Evolutionary conservation across 2,113 vertebrate species (phyloP).

Genomic region (Trogon surrucura): DNA sequence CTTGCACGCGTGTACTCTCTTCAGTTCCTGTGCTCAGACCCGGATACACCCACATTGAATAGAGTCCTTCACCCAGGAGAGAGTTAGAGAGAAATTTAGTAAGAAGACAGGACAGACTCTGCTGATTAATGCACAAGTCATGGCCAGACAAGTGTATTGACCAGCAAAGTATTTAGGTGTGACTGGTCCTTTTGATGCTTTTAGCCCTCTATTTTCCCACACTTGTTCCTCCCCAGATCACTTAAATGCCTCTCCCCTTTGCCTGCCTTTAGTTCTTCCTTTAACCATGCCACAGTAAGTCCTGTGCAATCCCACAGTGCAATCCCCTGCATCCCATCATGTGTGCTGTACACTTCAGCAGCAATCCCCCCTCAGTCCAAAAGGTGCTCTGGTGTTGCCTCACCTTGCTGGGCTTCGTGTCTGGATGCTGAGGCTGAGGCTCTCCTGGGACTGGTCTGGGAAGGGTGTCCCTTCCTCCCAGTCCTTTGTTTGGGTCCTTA

Average conservation of each 20-base stretch:
- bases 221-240: not conserved
- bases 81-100: not conserved
- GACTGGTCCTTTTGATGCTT: not conserved
- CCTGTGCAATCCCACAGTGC: not conserved
- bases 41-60: not conserved
- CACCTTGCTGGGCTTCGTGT: not conserved
- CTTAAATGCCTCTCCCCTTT: not conserved
- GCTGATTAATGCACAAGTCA: not conserved
- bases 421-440: not conserved
- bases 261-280: not conserved
- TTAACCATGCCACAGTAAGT: not conserved
- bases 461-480: not conserved
- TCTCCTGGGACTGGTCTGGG: not conserved
- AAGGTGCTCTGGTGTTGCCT: not conserved
- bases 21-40: not conserved
- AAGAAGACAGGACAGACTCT: not conserved
- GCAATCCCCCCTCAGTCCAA: not conserved
- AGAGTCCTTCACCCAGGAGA: not conserved
- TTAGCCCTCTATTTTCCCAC: not conserved
- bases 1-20: accelerated
- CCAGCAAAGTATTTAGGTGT: not conserved
- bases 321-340: not conserved
- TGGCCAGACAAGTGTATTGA: not conserved
- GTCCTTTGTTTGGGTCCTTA: not conserved
- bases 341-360: not conserved